Conservation (phyloP, 2,797 vertebrate genomes). For the Lagodon rhomboides region DNA sequence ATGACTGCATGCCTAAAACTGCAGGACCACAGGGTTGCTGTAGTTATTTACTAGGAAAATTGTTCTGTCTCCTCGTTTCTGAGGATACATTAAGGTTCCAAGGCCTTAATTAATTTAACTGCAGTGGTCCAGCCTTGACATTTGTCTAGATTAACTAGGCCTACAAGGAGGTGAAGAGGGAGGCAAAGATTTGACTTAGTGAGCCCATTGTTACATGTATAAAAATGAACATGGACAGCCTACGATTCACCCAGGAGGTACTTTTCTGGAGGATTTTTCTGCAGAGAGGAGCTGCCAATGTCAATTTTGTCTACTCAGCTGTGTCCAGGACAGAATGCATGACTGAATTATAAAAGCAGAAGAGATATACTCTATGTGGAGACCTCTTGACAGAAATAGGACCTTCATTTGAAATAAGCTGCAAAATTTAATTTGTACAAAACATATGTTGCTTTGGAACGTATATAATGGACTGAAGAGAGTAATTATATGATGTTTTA, state of each 20-base stretch:
- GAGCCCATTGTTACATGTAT: constrained; percentile 8
- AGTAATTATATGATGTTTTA: background rate
- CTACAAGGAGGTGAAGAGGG: background rate
- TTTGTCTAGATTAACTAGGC: constrained; percentile 14
- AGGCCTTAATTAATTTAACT: constrained; percentile 20
- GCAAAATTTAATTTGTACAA: background rate
- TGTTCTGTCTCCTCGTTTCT: background rate
- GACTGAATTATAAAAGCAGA: constrained; percentile 8
- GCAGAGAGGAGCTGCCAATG: constrained; percentile 31
- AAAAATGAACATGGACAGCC: constrained; percentile 28
- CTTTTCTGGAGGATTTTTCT: constrained; percentile 33
- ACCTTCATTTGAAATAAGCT: constrained; percentile 9
- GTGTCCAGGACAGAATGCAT: constrained; percentile 5
- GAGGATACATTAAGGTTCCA: constrained; percentile 15
- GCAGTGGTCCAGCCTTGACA: constrained; percentile 13
- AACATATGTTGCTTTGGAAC: constrained; percentile 4
- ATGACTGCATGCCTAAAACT: constrained; percentile 63
- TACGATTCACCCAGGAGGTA: background rate
- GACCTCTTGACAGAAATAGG: background rate
- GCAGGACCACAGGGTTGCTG: constrained; percentile 56
- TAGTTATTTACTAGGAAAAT: constrained; percentile 23
- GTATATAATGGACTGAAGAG: background rate
- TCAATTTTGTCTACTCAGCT: constrained; percentile 31
- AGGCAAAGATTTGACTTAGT: background rate
- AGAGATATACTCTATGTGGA: background rate